These are phyloP conservation scores for Brienomyrus brachyistius DNA, from an alignment of 2,113 vertebrate genomes.

Conservation along the genomic window DNA sequence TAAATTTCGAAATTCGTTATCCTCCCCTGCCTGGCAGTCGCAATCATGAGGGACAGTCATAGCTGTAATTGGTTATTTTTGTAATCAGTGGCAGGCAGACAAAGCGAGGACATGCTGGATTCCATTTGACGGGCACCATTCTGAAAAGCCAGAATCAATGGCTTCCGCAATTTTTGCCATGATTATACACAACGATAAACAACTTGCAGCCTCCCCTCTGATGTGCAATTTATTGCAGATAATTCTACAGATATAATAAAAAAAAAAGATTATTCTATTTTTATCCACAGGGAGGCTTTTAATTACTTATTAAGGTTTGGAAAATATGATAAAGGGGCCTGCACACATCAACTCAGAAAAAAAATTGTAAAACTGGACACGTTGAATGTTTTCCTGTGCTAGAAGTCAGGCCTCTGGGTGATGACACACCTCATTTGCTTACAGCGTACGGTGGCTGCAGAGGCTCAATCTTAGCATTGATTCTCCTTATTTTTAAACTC, in stretches of 20 bases:
- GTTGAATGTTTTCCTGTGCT: not conserved
- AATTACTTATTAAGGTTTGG: not conserved
- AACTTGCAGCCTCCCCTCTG: not conserved
- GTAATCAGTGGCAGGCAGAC: conserved; percentile 35
- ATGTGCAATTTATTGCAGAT: conserved; percentile 6
- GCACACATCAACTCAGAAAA: not conserved
- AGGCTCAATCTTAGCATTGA: not conserved
- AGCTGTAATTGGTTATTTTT: conserved; percentile 11
- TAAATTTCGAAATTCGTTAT: not conserved
- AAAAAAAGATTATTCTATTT: conserved; percentile 7
- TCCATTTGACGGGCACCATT: not conserved
- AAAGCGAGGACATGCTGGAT: conserved; percentile 5
- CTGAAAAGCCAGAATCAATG: not conserved
- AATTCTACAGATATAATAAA: not conserved
- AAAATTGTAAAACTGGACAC: not conserved
- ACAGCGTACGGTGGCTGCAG: not conserved
- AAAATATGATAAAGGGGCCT: not conserved
- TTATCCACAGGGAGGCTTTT: not conserved
- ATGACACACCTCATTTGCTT: not conserved
- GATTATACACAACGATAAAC: not conserved
- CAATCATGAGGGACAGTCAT: not conserved
- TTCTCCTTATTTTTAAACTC: not conserved
- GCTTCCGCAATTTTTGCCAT: not conserved
- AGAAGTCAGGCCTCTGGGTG: not conserved
- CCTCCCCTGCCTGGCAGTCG: not conserved